phyloP scores from a whole-genome alignment of 2,888 invertebrate genomes.

The Hypena proboscidalis region DNA sequence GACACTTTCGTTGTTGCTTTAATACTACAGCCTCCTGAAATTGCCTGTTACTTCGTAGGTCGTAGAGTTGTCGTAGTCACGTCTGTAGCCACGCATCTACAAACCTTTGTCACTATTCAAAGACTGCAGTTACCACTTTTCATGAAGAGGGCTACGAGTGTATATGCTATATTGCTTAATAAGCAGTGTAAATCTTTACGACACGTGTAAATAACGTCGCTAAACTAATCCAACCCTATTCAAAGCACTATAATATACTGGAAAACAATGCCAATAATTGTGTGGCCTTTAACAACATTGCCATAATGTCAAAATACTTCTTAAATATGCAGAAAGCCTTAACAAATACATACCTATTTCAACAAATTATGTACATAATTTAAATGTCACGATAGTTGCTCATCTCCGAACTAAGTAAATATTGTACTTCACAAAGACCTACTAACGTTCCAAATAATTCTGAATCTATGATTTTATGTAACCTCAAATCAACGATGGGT shows the following conservation, averaged over 20 bases:
- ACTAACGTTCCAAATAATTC: constrained; percentile 6
- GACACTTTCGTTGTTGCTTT: background rate
- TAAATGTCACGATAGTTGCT: constrained; percentile 9
- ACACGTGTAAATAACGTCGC: no score
- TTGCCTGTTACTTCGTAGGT: no score
- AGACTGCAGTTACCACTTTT: no score
- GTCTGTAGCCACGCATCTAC: no score
- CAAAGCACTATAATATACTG: background rate
- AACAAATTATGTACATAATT: constrained; percentile 21
- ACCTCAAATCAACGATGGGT: constrained; percentile 4
- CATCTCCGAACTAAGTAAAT: constrained; percentile 9
- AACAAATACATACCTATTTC: constrained; percentile 9
- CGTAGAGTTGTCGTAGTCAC: no score
- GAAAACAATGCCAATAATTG: background rate
- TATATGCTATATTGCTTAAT: no score
- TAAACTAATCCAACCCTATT: no score
- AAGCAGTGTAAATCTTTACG: no score
- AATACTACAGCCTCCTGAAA: no score
- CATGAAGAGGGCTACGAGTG: no score
- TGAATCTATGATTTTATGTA: background rate
- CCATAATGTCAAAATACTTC: constrained; percentile 7
- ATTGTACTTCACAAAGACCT: constrained; percentile 6
- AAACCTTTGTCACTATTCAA: no score
- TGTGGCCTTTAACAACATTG: background rate
- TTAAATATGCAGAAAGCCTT: constrained; percentile 6